Base-by-base conservation (phyloP, 2,888 invertebrate species). In the Oligia fasciuncula region DNA sequence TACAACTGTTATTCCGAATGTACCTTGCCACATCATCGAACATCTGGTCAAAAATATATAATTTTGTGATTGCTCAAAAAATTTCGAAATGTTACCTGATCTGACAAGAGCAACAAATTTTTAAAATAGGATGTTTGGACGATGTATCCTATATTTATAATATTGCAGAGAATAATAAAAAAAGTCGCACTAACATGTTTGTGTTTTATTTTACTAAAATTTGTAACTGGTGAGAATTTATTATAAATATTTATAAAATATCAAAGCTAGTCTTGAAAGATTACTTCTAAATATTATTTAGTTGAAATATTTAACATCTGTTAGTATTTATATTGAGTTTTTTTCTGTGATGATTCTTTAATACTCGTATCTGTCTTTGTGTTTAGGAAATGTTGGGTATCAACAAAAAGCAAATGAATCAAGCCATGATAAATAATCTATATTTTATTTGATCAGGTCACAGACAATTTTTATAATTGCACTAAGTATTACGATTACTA, bases 121-220 rank as follows among this genome's bases (percentile, higher is more conserved):
- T 90, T 85, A 84, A 89, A 90, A 92, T 92, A 91, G 89, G 89
- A 91, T 92, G 92, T 94, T 93, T 93, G 93, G 93, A 94, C 84
- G 91, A 92, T 92, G 94, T 94, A 94, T 93, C 92, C 93, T 93
- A 92, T 95, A 93, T 93, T 93, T 93, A 93, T 94, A 93, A 92
- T 92, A 93, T 92, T 93, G 91, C 94, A 93, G 92, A 93, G 92
- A 94, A 89, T 94, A 94, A 95, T 94, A 96, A 96, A 93, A 29
- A 91, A 94, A 93, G 91, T 95, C 93, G 92, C 95, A 95, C 94
- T 95, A 94, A 92, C 81, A 87, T 87, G 85, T 83, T 67, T 80
- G 86, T 81, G 90, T 93, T 93, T 94, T 86, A 92, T 93, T 93
- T 90, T 49, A 65, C 74, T 23, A 74, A 66, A 65, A 77, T 85